Base-by-base conservation (phyloP, 2,888 invertebrate genomes). In the Pachydiplax longipennis region DNA sequence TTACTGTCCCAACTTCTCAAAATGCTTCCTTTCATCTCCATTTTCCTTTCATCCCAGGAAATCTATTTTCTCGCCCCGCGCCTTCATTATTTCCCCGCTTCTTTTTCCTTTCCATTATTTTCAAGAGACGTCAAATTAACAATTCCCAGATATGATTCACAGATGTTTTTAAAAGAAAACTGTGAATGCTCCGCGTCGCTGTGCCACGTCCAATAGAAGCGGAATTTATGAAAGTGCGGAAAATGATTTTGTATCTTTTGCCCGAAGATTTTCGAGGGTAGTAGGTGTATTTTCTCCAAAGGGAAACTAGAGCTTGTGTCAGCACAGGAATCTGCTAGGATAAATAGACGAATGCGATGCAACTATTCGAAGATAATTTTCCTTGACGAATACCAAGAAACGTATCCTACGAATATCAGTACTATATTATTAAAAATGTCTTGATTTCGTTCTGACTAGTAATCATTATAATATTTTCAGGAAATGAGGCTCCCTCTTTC, bases 1-100 rank as follows among this genome's bases (percentile, higher is more conserved):
- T 87, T 87, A 87, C 87, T 87, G 87, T 87, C 87, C 61, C 87
- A 87, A 87, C 87, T 87, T 87, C 40, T 87, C 87, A 87, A 87
- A 87, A 87, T 58, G 87, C 37, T 87, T 87, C 61, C 87, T 58
- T 87, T 87, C 87, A 87, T 87, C 87, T 87, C 87, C 87, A 87
- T 87, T 87, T 87, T 87, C 87, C 87, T 65, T 87, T 87, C 87
- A 61, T 65, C 61, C 37, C 37, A 37, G 37, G n/a, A 87, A 87
- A 87, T 87, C 87, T 87, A 87, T 87, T 87, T 87, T 61, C 87
- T 65, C 37, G 22, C 87, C 87, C 58, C 22, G n/a, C 22, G 58
- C 87, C 73, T 73, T 87, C 87, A 87, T 87, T 87, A 87, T 87
- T 87, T 87, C 61, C 40, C 37, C 61, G 37, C 58, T 61, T 58